phyloP scores from a whole-genome alignment of 2,888 invertebrate genomes.

The Saturnia pavonia region DNA sequence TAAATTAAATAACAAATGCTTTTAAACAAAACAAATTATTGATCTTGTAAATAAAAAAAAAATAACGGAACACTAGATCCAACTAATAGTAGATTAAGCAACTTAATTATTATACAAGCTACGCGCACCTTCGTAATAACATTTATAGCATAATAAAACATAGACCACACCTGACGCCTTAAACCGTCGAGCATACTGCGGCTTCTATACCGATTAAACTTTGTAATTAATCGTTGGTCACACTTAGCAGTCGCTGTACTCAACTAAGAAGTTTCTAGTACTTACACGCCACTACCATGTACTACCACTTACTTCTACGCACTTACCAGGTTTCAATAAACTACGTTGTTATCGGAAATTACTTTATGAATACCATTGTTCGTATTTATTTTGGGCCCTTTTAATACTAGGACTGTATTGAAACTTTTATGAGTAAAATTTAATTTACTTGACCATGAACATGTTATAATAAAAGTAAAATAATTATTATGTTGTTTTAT shows the following conservation, averaged over 20 bases:
- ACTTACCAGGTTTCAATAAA: neutral
- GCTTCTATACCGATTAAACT: conserved; percentile 31
- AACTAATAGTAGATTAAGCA: conserved; percentile 1
- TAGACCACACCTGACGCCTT: conserved; percentile 36
- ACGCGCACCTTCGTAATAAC: conserved; percentile 28
- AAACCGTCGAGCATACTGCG: conserved; percentile 20
- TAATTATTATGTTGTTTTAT: no score
- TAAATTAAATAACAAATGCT: neutral
- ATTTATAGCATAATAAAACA: conserved; percentile 45
- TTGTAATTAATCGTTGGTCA: conserved; percentile 32
- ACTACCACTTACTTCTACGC: no score
- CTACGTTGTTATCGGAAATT: neutral
- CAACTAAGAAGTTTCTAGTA: neutral
- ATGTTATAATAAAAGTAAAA: no score
- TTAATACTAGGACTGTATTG: neutral
- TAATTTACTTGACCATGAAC: no score
- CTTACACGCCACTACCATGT: conserved; percentile 2
- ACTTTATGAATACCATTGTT: neutral
- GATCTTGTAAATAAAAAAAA: neutral
- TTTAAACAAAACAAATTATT: neutral
- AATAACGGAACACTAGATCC: neutral
- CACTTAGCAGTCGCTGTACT: conserved; percentile 19
- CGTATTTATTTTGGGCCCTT: neutral
- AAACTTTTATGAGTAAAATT: neutral
- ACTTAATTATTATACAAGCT: conserved; percentile 22